Conservation (phyloP, 2,113 vertebrate species). For the Ctenodactylus gundi region DNA sequence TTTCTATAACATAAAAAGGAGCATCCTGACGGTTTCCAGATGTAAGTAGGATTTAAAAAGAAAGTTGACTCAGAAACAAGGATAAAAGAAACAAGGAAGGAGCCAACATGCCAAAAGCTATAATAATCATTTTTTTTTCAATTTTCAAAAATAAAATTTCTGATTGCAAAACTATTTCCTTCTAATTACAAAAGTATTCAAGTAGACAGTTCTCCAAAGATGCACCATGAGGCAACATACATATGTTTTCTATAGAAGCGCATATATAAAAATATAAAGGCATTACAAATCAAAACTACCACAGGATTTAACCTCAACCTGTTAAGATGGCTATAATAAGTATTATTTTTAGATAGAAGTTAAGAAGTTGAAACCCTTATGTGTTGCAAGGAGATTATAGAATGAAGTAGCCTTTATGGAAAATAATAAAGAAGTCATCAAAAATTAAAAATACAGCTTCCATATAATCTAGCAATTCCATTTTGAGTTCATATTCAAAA, state of each 20-base stretch:
- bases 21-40: slow-evolving; percentile 41
- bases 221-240: background rate
- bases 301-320: background rate
- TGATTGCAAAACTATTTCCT: background rate
- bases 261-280: no score
- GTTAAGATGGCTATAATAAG: background rate
- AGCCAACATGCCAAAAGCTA: background rate
- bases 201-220: background rate
- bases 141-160: slow-evolving; percentile 15
- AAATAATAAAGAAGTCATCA: no score
- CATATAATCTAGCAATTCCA: background rate
- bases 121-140: background rate
- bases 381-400: background rate
- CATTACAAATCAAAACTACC: background rate
- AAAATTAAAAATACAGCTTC: background rate
- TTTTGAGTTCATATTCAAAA: background rate
- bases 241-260: no score
- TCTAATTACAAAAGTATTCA: background rate
- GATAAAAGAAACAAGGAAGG: background rate
- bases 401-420: background rate
- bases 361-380: background rate
- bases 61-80: slow-evolving; percentile 15
- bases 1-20: slow-evolving; percentile 46
- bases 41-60: slow-evolving; percentile 18
- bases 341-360: no score